Base-by-base conservation (phyloP, 1,140 invertebrate species). In the Caerostris extrusa region DNA sequence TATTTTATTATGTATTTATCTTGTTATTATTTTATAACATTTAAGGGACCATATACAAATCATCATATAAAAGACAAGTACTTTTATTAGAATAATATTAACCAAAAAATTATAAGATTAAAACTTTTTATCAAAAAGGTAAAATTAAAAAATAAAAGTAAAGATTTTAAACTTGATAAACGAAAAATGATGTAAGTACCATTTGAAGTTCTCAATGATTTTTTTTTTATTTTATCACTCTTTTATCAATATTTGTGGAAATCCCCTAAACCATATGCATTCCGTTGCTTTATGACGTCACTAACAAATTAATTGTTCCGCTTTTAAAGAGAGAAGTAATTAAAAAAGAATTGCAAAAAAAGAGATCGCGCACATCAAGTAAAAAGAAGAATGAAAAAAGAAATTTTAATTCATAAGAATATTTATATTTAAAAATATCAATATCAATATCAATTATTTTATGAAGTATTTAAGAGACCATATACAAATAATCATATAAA, bases 241-340 rank as follows among this genome's bases (percentile, higher is more conserved):
- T 85, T n/a, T 10, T 2, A 58, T 61, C 64, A 12, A n/a, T 61
- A 85, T 85, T 83, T 94, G 56, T 90, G 67, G 77, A 94, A 85
- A 94, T 69, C 88, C 87, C 61, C 34, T 5, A 82, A 7, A 58
- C 85, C 71, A 56, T 85, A 67, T 90, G 87, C 69, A 77, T 57
- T 60, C 67, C 50, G 85, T 90, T 87, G 57, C 53, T 90, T 90
- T 85, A 82, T 94, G 93, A 94, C 93, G 88, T 94, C 86, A 90
- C 93, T 94, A 90, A 90, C 87, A 90, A 94, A 94, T 94, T 94
- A 94, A 94, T 94, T 94, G 93, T 90, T 90, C 88, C 88, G 93
- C 71, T 86, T 64, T 89, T 94, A 85, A 94, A 90, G 82, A 77
- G 82, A 82, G 55, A 56, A 90, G 55, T 50, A 86, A 87, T n/a